Base-by-base conservation (phyloP, 1,140 invertebrate species). In the Tetragonula clypearis region DNA sequence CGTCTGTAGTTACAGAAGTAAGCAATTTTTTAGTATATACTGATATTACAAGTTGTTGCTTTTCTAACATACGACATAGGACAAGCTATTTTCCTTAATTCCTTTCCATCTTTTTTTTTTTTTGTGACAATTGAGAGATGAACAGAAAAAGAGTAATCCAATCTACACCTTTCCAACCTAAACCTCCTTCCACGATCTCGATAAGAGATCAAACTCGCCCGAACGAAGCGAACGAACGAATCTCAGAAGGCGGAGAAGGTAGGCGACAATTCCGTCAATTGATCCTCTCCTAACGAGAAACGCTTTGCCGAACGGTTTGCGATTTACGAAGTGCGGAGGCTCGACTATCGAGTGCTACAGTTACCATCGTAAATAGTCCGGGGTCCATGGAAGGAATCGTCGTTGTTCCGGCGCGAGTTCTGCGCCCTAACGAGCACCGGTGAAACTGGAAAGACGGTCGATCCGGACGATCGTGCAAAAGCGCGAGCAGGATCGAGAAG, bases 291-390 rank as follows among this genome's bases (percentile, higher is more conserved):
- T 82, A 78, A 83, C 82, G 77, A 84, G 76, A 56, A 72, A 35
- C 56, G 82, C 26, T 26, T 17, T 65, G 60, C 21, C 69, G 30
- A 19, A 41, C 41, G 65, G 12, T 62, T 78, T 30, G 19, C 23
- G 83, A 81, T 80, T 81, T 80, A 85, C 78, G 79, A 74, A 69
- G 84, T 81, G 79, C 55, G 19, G 75, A 12, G 55, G 55, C n/a
- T 60, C 53, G 69, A 58, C 60, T 79, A 23, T 55, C 76, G 35
- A 35, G 58, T 58, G 69, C 26, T 53, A 79, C 82, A 55, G 23
- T 62, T 72, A 71, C n/a, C 26, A 73, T 85, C 84, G 19, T 85
- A 85, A 85, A 85, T 81, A 81, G 84, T 53, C 55, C 30, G 12
- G 41, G 41, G 35, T 30, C 8, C 49, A 78, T 30, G 84, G 81